Evolutionary conservation across 2,888 invertebrate genomes (phyloP), one percentile per base, ranked within the genome.

Genomic region (Leucoma salicis): DNA sequence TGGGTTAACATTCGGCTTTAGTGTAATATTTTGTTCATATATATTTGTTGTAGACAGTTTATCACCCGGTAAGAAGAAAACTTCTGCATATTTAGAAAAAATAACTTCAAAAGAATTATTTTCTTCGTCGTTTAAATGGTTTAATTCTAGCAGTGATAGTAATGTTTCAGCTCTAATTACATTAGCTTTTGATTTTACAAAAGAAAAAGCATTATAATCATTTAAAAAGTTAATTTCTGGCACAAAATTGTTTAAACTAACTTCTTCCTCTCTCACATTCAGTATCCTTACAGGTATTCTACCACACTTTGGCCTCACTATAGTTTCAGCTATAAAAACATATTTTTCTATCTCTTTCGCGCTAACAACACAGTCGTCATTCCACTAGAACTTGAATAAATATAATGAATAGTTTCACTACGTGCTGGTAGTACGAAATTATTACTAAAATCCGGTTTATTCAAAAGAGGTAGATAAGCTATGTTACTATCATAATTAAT

Each of bases 41-140:
- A 33, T 18, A 12, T 18, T 11, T 5, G 21, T 21, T 7, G 21
- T 33, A 2, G 21, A 21, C 12, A 33, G 12, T 64, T 55, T 31
- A 58, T 35, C 35, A n/a, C 27, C 27, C n/a, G 25, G 15, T 11
- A 35, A 35, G 10, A 54, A 51, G 63, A 52, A 42, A 1, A 35
- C 5, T 14, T 63, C 61, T 28, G 44, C 59, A 27, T 56, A 35
- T n/a, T 35, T 35, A 1, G 35, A 25, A 27, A 25, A 35, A 13
- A 35, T 8, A 7, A 27, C 15, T 15, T 27, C 15, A 11, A 35
- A 27, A 1, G 35, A 24, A 10, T 3, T 14, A 10, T 15, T 14
- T 15, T 35, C 35, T 12, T 35, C 35, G 3, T 2, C 2, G 15
- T 25, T 27, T 14, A 35, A 11, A 35, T 35, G 5, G 2, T 14